These are phyloP conservation scores for Cephus rjabovi DNA, from an alignment of 2,888 invertebrate species.

Conservation along the genomic window DNA sequence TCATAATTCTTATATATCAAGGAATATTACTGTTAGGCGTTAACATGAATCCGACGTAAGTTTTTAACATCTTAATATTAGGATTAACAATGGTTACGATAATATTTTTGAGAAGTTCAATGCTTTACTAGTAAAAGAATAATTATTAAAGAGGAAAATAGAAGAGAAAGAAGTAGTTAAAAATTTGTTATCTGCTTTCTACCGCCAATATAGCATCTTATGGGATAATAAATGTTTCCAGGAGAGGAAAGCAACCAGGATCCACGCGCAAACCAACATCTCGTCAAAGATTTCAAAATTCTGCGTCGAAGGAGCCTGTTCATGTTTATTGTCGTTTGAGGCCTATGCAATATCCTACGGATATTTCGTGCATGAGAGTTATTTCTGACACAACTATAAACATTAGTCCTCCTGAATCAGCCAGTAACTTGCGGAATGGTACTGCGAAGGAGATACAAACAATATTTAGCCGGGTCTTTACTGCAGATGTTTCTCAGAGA, in stretches of 20 bases:
- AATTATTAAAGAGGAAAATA: too few species aligned
- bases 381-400: constrained; percentile 77
- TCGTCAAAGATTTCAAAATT: constrained; percentile 50
- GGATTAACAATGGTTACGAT: too few species aligned
- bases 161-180: too few species aligned
- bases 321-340: constrained; percentile 90
- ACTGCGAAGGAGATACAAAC: constrained; percentile 79
- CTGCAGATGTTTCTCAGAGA: constrained; percentile 81
- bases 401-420: constrained; percentile 75
- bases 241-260: constrained; percentile 52
- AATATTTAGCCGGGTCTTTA: constrained; percentile 88
- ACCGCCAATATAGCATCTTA: too few species aligned
- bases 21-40: too few species aligned
- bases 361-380: constrained; percentile 77
- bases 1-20: too few species aligned
- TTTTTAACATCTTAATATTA: too few species aligned
- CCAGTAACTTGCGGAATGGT: constrained; percentile 71
- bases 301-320: constrained; percentile 76
- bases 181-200: too few species aligned
- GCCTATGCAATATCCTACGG: constrained; percentile 78
- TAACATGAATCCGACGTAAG: too few species aligned
- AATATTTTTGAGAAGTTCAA: too few species aligned
- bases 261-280: constrained; percentile 51
- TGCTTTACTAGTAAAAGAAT: too few species aligned
- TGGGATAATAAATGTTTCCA: constrained; percentile 28